Evolutionary conservation across 2,797 vertebrate species (phyloP).

Genomic region (Pterois miles): DNA sequence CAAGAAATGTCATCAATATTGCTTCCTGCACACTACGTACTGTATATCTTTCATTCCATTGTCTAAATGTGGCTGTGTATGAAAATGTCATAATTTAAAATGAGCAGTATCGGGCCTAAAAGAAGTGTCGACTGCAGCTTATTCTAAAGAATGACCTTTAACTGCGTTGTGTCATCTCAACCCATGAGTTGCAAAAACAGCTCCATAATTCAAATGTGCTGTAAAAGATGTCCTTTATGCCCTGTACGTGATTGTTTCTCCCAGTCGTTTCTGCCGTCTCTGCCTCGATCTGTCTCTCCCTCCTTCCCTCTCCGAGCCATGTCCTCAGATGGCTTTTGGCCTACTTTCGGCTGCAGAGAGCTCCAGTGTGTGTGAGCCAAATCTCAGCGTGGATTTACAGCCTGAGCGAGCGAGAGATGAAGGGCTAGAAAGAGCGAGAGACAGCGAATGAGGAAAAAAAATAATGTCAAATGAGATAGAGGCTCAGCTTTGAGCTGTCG

Average conservation of each 20-base stretch:
- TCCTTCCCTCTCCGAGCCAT: constrained; percentile 34
- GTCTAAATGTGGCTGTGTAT: neutral
- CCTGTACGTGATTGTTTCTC: constrained; percentile 5
- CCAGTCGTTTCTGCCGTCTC: constrained; percentile 7
- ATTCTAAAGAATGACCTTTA: neutral
- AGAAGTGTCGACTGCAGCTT: neutral
- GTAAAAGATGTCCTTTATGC: neutral
- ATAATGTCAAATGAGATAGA: constrained; percentile 20
- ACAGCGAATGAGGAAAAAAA: constrained; percentile 16
- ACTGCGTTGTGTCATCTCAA: neutral
- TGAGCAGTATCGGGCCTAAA: neutral
- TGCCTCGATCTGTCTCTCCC: constrained; percentile 7
- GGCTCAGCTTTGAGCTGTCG: constrained; percentile 18
- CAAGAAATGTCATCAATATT: neutral
- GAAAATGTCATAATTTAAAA: neutral
- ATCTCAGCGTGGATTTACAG: constrained; percentile 72
- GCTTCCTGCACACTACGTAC: neutral
- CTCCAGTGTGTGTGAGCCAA: constrained; percentile 68
- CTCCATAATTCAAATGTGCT: neutral
- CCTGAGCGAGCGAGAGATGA: constrained; percentile 50
- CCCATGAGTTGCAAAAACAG: neutral
- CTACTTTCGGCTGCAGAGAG: constrained; percentile 72
- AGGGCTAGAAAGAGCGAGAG: constrained; percentile 36
- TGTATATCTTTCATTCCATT: neutral
- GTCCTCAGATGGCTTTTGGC: constrained; percentile 76